phyloP scores from a whole-genome alignment of 1,140 invertebrate species.

The Drosophila nigromelanica region DNA sequence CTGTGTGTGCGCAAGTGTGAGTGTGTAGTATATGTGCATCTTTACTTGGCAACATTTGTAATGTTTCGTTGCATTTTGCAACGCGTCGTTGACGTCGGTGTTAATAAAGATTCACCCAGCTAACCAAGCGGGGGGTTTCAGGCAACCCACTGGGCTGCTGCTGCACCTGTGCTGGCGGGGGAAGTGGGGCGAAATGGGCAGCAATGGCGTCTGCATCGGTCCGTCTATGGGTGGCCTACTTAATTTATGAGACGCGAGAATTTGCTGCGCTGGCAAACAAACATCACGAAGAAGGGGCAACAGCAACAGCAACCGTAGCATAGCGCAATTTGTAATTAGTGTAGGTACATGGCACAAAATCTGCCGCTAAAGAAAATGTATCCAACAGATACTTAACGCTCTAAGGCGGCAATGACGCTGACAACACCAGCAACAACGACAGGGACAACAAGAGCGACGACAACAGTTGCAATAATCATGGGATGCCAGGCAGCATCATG shows the following conservation, averaged over 20 bases:
- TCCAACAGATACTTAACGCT: slow-evolving; percentile 66
- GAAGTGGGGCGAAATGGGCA: background rate
- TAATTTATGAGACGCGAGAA: slow-evolving; percentile 81
- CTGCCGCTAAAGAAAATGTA: slow-evolving; percentile 67
- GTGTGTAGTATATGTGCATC: slow-evolving; percentile 30
- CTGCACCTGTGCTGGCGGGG: slow-evolving; percentile 29
- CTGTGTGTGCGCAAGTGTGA: slow-evolving; percentile 32
- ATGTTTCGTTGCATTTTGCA: slow-evolving; percentile 68
- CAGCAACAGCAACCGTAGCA: slow-evolving; percentile 32
- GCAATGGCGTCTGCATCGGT: slow-evolving; percentile 44
- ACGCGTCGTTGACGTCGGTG: slow-evolving; percentile 75
- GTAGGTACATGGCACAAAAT: slow-evolving; percentile 70
- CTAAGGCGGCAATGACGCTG: slow-evolving; percentile 47
- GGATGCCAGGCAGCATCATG: slow-evolving; percentile 56
- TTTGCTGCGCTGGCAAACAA: slow-evolving; percentile 58
- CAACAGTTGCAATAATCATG: slow-evolving; percentile 58
- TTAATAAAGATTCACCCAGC: slow-evolving; percentile 73
- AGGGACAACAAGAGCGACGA: slow-evolving; percentile 33
- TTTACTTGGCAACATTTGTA: slow-evolving; percentile 72
- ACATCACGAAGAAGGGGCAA: slow-evolving; percentile 6
- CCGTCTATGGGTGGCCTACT: slow-evolving; percentile 79
- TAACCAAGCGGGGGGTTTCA: slow-evolving; percentile 32
- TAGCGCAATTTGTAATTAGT: slow-evolving; percentile 79
- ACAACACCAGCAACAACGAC: slow-evolving; percentile 12
- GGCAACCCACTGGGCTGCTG: slow-evolving; percentile 61